Conservation (phyloP, 1,140 invertebrate genomes). For the Penaeus indicus region DNA sequence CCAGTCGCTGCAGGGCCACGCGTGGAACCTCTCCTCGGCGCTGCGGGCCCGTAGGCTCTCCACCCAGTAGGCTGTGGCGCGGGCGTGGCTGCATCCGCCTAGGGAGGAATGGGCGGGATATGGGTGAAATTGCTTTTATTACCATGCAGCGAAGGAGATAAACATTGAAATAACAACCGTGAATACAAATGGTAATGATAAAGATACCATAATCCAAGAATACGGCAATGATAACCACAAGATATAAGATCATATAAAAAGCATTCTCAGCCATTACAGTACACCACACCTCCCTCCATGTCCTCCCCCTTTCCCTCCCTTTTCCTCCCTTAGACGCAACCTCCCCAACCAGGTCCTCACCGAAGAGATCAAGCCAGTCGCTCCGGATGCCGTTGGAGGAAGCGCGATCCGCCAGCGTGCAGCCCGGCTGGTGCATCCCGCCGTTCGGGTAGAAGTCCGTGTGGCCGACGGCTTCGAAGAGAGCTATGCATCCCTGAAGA, state of each 20-base stretch:
- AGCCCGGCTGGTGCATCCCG: constrained; percentile 89
- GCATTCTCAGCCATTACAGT: background rate
- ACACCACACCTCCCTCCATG: background rate
- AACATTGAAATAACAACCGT: no score
- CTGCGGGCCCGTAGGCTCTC: constrained; percentile 26
- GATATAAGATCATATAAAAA: no score
- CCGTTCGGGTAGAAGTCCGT: constrained; percentile 91
- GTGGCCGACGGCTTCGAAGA: constrained; percentile 82
- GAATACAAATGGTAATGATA: background rate
- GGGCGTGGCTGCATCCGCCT: constrained; percentile 43
- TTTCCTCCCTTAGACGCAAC: no score
- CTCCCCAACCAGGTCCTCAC: background rate
- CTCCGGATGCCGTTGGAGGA: constrained; percentile 84
- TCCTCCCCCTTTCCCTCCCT: background rate
- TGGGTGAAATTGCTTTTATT: no score
- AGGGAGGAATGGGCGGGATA: background rate
- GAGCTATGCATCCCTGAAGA: constrained; percentile 74
- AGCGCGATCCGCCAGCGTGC: constrained; percentile 72
- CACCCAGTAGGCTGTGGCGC: constrained; percentile 29
- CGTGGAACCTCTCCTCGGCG: constrained; percentile 78
- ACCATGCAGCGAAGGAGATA: no score
- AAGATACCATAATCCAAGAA: background rate
- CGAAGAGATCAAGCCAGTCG: constrained; percentile 87
- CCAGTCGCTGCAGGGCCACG: constrained; percentile 87
- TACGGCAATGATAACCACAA: no score